Base-by-base conservation (phyloP, 2,888 invertebrate genomes). In the Polydesmus complanatus region DNA sequence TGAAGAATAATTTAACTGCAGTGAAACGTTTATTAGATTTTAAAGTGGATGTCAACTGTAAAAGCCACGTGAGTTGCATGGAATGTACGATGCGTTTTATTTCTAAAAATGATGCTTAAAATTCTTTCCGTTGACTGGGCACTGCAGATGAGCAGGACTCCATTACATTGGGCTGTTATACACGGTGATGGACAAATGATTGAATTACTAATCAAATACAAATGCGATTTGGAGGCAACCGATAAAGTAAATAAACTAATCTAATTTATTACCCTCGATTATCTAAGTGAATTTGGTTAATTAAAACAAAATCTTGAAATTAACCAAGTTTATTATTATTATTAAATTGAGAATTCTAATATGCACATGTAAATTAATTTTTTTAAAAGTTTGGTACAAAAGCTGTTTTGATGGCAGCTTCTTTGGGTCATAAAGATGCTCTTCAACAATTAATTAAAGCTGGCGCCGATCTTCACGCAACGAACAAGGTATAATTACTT, bases 161-260 rank as follows among this genome's bases (percentile, higher is more conserved):
- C 88, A 0, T 78, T 90, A 14, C 86, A 86, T 67, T 80, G 86
- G 64, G 88, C 88, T 0, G 83, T 88, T 0, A 78, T 83, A 54
- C 81, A 83, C 37, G 88, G 88, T 0, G 83, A 88, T 72, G 75
- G 80, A 0, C 73, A 79, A 23, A 79, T 85, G 21, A 82, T 84
- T 2, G 79, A 79, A 55, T 75, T 83, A 54, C 75, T 89, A 23
- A 75, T 86, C n/a, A 81, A 83, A 57, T 77, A 79, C 61, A 83
- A 83, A 3, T 84, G 85, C 18, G 78, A 82, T 62, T 75, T 84
- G 27, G 82, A 85, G 65, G 80, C 80, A 60, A 78, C 79, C 63
- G 85, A 87, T 71, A 84, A 85, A 80, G 87, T 85, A 73, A 71
- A 69, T 14, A 5, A 37, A 8, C 14, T 37, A 37, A n/a, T n/a